Percentiles rank a stretch among this genome's conserved stretches.
These are phyloP conservation scores for Anthrax anthrax DNA, from an alignment of 2,888 invertebrate species.

Conservation along the genomic window DNA sequence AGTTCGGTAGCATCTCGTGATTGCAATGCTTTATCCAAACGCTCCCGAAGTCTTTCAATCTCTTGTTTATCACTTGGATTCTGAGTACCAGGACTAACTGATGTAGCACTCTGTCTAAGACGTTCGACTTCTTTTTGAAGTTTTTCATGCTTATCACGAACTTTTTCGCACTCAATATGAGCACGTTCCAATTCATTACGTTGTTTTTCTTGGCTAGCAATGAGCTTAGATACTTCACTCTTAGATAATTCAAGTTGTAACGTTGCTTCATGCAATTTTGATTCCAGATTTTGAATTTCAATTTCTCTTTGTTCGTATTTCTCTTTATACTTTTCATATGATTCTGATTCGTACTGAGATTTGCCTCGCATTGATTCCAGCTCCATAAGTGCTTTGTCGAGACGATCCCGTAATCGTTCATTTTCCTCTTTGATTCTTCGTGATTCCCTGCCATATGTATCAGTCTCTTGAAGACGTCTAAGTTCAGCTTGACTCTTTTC, in stretches of 20 bases:
- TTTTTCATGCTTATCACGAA: slow-evolving; percentile 74
- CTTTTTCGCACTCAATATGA: slow-evolving; percentile 78
- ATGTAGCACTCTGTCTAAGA: slow-evolving; percentile 38
- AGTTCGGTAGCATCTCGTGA: slow-evolving; percentile 66
- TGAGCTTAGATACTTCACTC: slow-evolving; percentile 60
- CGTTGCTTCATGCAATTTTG: slow-evolving; percentile 61
- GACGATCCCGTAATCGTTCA: slow-evolving; percentile 61
- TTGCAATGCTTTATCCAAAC: slow-evolving; percentile 66
- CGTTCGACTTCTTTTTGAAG: slow-evolving; percentile 49
- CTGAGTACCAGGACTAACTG: slow-evolving; percentile 37
- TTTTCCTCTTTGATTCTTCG: slow-evolving; percentile 67
- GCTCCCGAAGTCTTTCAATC: slow-evolving; percentile 70
- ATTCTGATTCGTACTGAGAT: slow-evolving; percentile 61
- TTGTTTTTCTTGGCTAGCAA: slow-evolving; percentile 64
- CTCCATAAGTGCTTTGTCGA: slow-evolving; percentile 69
- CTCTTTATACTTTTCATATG: slow-evolving; percentile 60
- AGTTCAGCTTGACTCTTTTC: slow-evolving; percentile 72
- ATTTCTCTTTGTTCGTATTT: slow-evolving; percentile 59
- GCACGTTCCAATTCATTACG: slow-evolving; percentile 67
- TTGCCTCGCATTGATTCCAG: slow-evolving; percentile 67
- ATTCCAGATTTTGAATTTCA: slow-evolving; percentile 63
- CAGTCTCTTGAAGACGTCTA: slow-evolving; percentile 66
- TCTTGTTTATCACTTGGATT: slow-evolving; percentile 52
- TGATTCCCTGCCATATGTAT: slow-evolving; percentile 65
- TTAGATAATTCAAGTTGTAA: slow-evolving; percentile 68